Base-by-base conservation (phyloP, 2,113 vertebrate genomes). In the Cygnus buccinator region DNA sequence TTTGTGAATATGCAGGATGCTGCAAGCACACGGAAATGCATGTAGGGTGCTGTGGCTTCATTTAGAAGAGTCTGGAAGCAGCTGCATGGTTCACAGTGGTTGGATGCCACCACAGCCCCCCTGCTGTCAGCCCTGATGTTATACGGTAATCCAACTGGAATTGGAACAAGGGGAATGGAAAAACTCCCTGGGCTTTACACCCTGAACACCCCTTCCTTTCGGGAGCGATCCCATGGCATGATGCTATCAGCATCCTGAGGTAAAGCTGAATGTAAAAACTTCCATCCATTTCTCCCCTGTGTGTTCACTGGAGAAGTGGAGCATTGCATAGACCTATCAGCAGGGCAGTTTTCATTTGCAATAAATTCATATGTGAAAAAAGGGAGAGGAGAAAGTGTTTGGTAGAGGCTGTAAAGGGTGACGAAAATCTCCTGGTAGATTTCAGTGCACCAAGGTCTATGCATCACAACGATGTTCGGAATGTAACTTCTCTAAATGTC, bases 401-500 rank as follows among this genome's bases (percentile, higher is more conserved):
- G 14, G 20, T 71, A 57, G 79, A 61, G 31, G 25, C 23, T 41
- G 28, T 71, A 54, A 88, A 92, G 48, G 33, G 81, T 0, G 3
- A 48, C 26, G 59, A 76, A 90, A 80, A 41, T 33, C 57, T 79
- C 57, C 23, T 46, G 75, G 67, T 7, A 66, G 54, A 55, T 74
- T 79, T 92, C 20, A 50, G 62, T 80, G 37, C 66, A 77, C 41
- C 35, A n/a, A 68, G 44, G 70, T 66, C 44, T 94, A 39, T 28
- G 37, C 65, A 87, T 78, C 44, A 35, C 29, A 66, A 75, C 0
- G 9, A 73, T 1, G 5, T 41, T 55, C 29, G 62, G 67, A 80
- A 80, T 26, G 23, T 44, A 80, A 54, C 39, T 67, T 74, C 86
- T 94, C 66, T 84, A 95, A 96, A 96, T 89, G 91, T 93, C 94